These are phyloP conservation scores for Hedychridium roseum DNA, from an alignment of 2,888 invertebrate genomes.

Conservation along the genomic window DNA sequence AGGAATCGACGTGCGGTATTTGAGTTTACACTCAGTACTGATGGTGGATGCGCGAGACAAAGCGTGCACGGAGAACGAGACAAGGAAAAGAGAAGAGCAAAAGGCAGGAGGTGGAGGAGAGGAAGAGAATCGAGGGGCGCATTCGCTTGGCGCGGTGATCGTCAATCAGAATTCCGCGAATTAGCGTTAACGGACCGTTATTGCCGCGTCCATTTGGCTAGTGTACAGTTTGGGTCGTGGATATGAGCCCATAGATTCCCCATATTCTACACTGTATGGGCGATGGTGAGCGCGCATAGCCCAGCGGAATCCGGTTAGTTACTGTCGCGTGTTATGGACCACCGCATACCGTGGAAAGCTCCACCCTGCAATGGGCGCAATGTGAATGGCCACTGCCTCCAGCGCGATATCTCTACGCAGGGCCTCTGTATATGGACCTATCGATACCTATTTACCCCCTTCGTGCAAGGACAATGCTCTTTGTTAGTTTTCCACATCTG, in stretches of 20 bases:
- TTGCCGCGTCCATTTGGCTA: constrained; percentile 64
- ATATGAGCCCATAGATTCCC: constrained; percentile 64
- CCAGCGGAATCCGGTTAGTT: constrained; percentile 63
- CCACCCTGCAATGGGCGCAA: constrained; percentile 46
- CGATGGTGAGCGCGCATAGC: constrained; percentile 53
- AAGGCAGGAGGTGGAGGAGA: constrained; percentile 7
- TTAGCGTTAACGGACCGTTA: constrained; percentile 65
- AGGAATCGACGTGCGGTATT: constrained; percentile 21
- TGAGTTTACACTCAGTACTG: constrained; percentile 19
- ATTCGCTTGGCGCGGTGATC: constrained; percentile 51
- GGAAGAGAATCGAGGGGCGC: constrained; percentile 40
- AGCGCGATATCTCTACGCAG: background rate
- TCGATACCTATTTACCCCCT: constrained; percentile 45
- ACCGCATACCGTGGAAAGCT: constrained; percentile 44
- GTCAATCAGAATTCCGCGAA: constrained; percentile 65
- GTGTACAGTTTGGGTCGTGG: constrained; percentile 60
- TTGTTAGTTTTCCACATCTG: no score
- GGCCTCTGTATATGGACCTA: constrained; percentile 42
- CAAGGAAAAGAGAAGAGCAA: constrained; percentile 13
- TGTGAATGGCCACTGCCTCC: constrained; percentile 45
- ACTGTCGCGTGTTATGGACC: constrained; percentile 59
- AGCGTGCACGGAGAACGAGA: background rate
- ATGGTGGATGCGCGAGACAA: constrained; percentile 16
- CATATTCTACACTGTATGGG: constrained; percentile 58
- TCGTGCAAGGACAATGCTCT: constrained; percentile 41